A percentile compares a stretch with the other conserved stretches of the same genome.
phyloP scores from a whole-genome alignment of 2,113 vertebrate species.

The Siniperca chuatsi region DNA sequence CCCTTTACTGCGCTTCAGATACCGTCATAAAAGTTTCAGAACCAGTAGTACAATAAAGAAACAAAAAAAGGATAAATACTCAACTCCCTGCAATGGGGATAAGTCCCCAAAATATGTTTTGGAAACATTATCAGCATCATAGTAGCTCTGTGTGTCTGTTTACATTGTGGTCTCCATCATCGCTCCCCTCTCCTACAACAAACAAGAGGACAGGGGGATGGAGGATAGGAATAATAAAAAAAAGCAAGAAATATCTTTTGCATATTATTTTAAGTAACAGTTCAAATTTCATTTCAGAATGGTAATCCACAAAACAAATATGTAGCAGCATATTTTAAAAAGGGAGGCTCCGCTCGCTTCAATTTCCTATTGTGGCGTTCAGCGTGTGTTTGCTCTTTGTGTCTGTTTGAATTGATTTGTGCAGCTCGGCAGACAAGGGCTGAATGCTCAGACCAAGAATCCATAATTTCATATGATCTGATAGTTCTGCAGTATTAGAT shows the following conservation, averaged over 20 bases:
- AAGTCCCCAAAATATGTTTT: slow-evolving; percentile 83
- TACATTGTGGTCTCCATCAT: slow-evolving; percentile 79
- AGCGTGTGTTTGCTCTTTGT: slow-evolving; percentile 88
- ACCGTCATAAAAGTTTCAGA: slow-evolving; percentile 72
- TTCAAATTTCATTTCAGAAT: slow-evolving; percentile 90
- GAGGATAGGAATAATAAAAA: slow-evolving; percentile 66
- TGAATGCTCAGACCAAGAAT: slow-evolving; percentile 92
- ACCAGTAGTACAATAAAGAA: slow-evolving; percentile 61
- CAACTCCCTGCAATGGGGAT: slow-evolving; percentile 82
- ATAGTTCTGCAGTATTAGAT: slow-evolving; percentile 95
- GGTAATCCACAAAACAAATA: slow-evolving; percentile 91
- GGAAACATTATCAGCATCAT: slow-evolving; percentile 85
- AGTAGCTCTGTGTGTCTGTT: slow-evolving; percentile 82
- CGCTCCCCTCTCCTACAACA: slow-evolving; percentile 79
- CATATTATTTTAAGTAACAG: slow-evolving; percentile 91
- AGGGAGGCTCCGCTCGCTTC: slow-evolving; percentile 84
- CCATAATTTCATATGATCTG: slow-evolving; percentile 97
- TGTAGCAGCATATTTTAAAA: slow-evolving; percentile 87
- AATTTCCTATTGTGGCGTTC: slow-evolving; percentile 88
- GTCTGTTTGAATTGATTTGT: slow-evolving; percentile 91
- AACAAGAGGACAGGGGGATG: slow-evolving; percentile 74
- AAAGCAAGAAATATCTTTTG: slow-evolving; percentile 87
- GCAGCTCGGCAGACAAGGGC: slow-evolving; percentile 90
- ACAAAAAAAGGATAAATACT: slow-evolving; percentile 77
- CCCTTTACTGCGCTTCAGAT: slow-evolving; percentile 37